A percentile compares a stretch with the other conserved stretches of the same genome.
phyloP scores from a whole-genome alignment of 2,797 vertebrate genomes.

The Diplodus puntazzo region DNA sequence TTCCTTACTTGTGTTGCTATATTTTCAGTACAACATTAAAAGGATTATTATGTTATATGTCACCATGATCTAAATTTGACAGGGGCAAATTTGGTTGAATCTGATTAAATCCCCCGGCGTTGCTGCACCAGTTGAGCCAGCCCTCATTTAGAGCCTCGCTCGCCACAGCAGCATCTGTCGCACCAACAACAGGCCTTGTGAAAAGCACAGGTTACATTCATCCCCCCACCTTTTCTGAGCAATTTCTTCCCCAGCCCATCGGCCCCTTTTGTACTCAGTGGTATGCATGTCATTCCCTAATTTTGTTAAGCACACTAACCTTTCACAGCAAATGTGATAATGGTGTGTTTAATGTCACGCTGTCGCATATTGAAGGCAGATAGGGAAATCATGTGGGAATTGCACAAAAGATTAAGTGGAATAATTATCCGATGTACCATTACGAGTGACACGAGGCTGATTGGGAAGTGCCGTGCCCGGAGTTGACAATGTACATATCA shows the following conservation, averaged over 20 bases:
- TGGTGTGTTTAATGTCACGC: slow-evolving; percentile 73
- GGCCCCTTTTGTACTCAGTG: slow-evolving; percentile 29
- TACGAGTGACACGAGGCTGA: slow-evolving; percentile 65
- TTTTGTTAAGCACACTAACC: slow-evolving; percentile 76
- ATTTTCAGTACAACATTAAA: background rate
- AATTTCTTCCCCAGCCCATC: slow-evolving; percentile 67
- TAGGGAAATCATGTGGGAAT: slow-evolving; percentile 48
- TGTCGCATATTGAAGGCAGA: slow-evolving; percentile 42
- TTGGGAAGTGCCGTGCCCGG: slow-evolving; percentile 36
- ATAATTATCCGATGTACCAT: slow-evolving; percentile 60
- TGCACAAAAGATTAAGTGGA: slow-evolving; percentile 69
- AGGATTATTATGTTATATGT: background rate
- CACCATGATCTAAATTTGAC: background rate
- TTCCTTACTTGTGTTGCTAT: background rate
- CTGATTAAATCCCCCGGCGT: slow-evolving; percentile 21
- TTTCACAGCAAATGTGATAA: slow-evolving; percentile 71
- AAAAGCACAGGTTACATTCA: slow-evolving; percentile 75
- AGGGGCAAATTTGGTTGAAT: background rate
- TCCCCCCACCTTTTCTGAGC: slow-evolving; percentile 58
- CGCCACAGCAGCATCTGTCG: slow-evolving; percentile 50
- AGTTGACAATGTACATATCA: slow-evolving; percentile 50
- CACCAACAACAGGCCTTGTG: background rate
- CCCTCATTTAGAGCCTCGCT: slow-evolving; percentile 72
- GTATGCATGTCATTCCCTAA: slow-evolving; percentile 67
- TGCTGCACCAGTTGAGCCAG: slow-evolving; percentile 53